Evolutionary conservation across 2,888 invertebrate genomes (phyloP).

Genomic region (Orthosia cruda): DNA sequence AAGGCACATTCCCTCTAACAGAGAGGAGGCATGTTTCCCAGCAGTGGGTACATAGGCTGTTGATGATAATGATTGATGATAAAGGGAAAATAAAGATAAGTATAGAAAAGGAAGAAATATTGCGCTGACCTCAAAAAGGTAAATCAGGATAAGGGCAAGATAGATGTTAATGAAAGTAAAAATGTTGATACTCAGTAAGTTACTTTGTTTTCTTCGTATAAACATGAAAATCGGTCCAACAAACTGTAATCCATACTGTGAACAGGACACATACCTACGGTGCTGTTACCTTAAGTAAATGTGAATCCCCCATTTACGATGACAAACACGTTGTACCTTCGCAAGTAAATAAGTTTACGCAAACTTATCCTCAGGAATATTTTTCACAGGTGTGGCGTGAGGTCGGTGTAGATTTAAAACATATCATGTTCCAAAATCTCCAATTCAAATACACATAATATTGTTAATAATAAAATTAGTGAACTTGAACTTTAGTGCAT

Average conservation of each 20-base stretch:
- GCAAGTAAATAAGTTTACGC: constrained; percentile 25
- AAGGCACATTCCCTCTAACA: too few species aligned
- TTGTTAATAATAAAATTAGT: not conserved
- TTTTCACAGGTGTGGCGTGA: not conserved
- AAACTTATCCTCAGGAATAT: constrained; percentile 8
- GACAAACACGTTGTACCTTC: constrained; percentile 40
- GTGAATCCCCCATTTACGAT: constrained; percentile 39
- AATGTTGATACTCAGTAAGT: not conserved
- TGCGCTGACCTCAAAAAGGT: too few species aligned
- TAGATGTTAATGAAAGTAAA: not conserved
- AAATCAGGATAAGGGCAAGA: not conserved
- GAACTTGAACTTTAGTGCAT: constrained; percentile 6
- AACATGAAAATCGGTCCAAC: constrained; percentile 46
- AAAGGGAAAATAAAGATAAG: too few species aligned
- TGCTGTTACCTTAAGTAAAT: constrained; percentile 44
- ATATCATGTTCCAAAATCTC: not conserved
- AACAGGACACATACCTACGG: constrained; percentile 44
- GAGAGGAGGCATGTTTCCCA: too few species aligned
- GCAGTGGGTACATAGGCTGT: too few species aligned
- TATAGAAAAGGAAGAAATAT: too few species aligned
- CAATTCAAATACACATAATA: constrained; percentile 10
- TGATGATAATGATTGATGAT: too few species aligned
- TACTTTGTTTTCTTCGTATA: constrained; percentile 27
- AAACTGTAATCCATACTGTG: constrained; percentile 42
- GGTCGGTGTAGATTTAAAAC: not conserved